Base-by-base conservation (phyloP, 2,797 vertebrate genomes). In the Vultur gryphus region DNA sequence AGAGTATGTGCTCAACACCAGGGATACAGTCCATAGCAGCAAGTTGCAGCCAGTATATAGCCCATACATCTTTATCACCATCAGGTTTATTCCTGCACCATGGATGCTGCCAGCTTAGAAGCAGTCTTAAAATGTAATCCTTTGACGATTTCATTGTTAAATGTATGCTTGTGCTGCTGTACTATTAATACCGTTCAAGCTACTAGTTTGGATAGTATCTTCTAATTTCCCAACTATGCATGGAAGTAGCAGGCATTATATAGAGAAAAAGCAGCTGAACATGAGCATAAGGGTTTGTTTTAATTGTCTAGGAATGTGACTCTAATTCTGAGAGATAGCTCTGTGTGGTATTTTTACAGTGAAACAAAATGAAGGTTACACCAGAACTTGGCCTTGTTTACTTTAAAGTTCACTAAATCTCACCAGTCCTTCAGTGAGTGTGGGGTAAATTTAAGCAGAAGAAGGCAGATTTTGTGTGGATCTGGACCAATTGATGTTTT, bases 401-500 rank as follows among this genome's bases (percentile, higher is more conserved):
- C 84, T 91, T 78, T 37, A 66, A 55, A 81, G 89, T 49, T 92
- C 75, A 62, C 1, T 39, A 48, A 78, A 77, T 79, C 72, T 93
- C 84, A 85, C 79, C 43, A 89, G 58, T 49, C 54, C 62, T 91
- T 91, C 58, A 66, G 58, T 2, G 46, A 96, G 15, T 0, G 0
- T 75, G 92, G 95, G 94, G 90, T 71, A 95, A 84, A 62, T 81
- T 86, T 75, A 65, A 58, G 85, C 87, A 90, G 81, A 89, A 76
- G 70, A 61, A 90, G 86, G 89, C 86, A 91, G 87, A 93, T 88
- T 96, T 97, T 92, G 51, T 84, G 84, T 81, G 93, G 90, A 93
- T 91, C 82, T 52, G 84, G 87, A 93, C 90, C 97, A 95, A 78
- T 44, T 92, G 95, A 95, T 93, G 93, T 83, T 95, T 93, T 95